phyloP scores from a whole-genome alignment of 2,797 vertebrate species.

The Garrulus glandarius region DNA sequence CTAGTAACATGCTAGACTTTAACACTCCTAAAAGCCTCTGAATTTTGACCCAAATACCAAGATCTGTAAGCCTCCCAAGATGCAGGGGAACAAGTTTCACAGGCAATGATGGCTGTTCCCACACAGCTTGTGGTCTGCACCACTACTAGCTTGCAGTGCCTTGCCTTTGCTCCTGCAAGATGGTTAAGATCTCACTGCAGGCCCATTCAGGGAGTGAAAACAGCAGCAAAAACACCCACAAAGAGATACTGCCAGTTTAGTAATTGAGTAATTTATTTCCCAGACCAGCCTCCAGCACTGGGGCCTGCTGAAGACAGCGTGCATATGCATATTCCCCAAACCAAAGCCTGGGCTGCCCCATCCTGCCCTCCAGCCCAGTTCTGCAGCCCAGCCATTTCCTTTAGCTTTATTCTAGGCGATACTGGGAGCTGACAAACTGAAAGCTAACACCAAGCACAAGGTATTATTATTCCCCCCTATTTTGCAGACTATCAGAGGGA shows the following conservation, averaged over 20 bases:
- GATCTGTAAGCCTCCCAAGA: background rate
- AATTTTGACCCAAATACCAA: background rate
- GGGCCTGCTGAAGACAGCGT: background rate
- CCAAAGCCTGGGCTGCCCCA: background rate
- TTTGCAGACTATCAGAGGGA: background rate
- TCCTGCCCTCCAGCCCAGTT: background rate
- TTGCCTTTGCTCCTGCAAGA: background rate
- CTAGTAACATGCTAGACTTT: accelerated
- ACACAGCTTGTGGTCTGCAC: background rate
- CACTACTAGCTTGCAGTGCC: accelerated
- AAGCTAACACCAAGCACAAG: background rate
- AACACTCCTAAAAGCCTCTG: background rate
- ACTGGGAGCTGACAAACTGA: background rate
- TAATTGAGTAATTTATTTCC: background rate
- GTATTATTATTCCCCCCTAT: background rate
- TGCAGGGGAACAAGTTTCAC: background rate
- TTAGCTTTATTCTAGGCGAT: background rate
- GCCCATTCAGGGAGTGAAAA: background rate
- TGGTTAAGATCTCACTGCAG: background rate
- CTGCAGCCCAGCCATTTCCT: background rate
- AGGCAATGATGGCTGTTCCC: background rate
- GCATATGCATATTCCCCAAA: accelerated
- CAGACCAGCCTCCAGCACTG: accelerated
- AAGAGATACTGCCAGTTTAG: background rate
- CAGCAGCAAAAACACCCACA: background rate